Percentiles rank a stretch among this genome's conserved stretches.
Conservation (phyloP, 2,888 invertebrate genomes). For the Microctonus brassicae region DNA sequence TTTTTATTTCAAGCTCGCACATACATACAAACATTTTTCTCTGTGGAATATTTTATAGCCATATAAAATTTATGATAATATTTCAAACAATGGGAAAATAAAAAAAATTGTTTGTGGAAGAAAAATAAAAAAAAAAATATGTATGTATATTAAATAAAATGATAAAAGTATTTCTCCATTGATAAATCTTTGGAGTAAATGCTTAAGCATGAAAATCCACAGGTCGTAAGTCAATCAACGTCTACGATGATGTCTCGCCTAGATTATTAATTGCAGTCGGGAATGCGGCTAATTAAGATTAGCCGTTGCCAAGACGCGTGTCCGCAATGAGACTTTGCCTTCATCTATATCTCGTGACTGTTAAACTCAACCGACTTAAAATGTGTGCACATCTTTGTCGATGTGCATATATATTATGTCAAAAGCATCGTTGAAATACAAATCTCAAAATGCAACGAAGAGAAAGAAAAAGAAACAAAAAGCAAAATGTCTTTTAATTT, state of each 20-base stretch:
- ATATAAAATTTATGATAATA: background rate
- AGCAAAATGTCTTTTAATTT: too few relatives aligned
- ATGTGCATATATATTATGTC: constrained; percentile 15
- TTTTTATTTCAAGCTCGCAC: background rate
- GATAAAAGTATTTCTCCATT: constrained; percentile 2
- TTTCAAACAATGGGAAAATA: background rate
- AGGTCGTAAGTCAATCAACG: constrained; percentile 30
- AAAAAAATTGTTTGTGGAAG: too few relatives aligned
- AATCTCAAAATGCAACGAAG: too few relatives aligned
- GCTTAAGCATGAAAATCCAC: constrained; percentile 21
- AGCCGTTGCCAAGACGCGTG: constrained; percentile 24
- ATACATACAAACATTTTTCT: background rate
- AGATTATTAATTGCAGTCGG: constrained; percentile 30
- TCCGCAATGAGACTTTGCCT: constrained; percentile 1
- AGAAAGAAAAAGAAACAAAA: too few relatives aligned
- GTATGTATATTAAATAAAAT: background rate
- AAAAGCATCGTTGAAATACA: constrained; percentile 27
- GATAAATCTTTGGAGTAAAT: constrained; percentile 21
- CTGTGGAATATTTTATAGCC: background rate
- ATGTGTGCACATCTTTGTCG: constrained; percentile 2
- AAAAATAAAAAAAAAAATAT: background rate
- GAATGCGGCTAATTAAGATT: constrained; percentile 34
- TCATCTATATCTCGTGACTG: constrained; percentile 4
- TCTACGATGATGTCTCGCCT: constrained; percentile 8
- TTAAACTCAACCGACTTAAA: background rate